These are phyloP conservation scores for Gymnarchus niloticus DNA, from an alignment of 2,113 vertebrate species.

Conservation along the genomic window DNA sequence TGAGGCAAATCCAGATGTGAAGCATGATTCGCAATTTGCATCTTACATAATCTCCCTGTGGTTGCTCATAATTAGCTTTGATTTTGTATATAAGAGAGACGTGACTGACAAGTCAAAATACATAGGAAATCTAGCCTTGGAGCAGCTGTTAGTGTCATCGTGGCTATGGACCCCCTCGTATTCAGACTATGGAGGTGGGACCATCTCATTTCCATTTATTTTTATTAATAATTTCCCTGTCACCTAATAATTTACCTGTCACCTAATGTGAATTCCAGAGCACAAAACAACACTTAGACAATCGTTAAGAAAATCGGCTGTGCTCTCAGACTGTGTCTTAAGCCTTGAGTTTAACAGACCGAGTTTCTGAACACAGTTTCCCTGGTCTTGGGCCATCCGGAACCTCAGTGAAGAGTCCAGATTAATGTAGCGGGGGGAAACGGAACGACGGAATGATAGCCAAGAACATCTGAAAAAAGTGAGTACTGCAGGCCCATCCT, in stretches of 20 bases:
- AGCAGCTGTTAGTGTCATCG: neutral
- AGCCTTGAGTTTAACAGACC: neutral
- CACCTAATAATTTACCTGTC: neutral
- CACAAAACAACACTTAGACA: neutral
- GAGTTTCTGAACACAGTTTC: neutral
- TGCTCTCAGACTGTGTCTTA: neutral
- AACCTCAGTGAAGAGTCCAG: neutral
- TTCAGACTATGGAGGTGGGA: no score
- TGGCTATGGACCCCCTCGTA: no score
- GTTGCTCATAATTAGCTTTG: constrained; percentile 1
- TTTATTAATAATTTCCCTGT: neutral
- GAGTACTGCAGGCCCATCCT: neutral
- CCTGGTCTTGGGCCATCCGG: neutral
- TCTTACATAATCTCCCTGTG: neutral
- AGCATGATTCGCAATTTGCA: neutral
- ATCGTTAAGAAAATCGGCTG: neutral
- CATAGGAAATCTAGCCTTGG: neutral
- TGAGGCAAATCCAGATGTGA: no score
- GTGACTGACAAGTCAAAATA: neutral
- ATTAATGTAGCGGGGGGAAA: neutral
- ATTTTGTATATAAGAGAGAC: no score
- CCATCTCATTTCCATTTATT: neutral
- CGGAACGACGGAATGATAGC: neutral
- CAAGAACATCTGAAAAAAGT: neutral
- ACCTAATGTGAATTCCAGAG: neutral